Evolutionary conservation across 2,113 vertebrate genomes (phyloP), one percentile per base, ranked within the genome.

Genomic region (Neotoma lepida): DNA sequence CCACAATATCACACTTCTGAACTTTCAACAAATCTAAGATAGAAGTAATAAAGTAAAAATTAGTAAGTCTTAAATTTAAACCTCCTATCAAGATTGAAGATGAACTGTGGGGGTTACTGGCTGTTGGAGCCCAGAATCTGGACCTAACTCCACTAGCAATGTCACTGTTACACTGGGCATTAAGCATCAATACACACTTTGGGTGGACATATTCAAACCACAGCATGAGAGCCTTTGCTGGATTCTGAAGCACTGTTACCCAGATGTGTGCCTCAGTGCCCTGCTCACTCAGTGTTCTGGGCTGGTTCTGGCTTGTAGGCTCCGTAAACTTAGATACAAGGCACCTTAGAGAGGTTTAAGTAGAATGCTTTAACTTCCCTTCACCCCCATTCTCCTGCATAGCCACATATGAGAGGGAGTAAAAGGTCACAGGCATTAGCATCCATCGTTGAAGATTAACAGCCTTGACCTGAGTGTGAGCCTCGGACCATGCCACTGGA

Each of bases 341-440:
- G 17, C 35, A 12, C 26, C 6, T 9, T 61, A 12, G 41, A 64
- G 44, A 91, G 14, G 5, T 66, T 54, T 76, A n/a, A 63, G 39
- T 2, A 51, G 73, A 6, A 0, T 56, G 30, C 20, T 81, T 49
- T 4, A n/a, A 4, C 2, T 12, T 41, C 3, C 18, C 51, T 61
- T 30, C 6, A 10, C 8, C 6, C 6, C 9, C 22, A 3, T 6
- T 13, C 1, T 39, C 35, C 58, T 56, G 30, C 4, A n/a, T 2
- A 63, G 15, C 35, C 26, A 2, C 4, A 20, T n/a, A 20, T 0
- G 22, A 26, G 9, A 51, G 8, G 3, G 15, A 2, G 30, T 41
- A 2, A 12, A 89, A 61, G 44, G 33, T 35, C 41, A 20, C 22
- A 28, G 6, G 4, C 4, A 30, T 54, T 30, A 44, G 33, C 10